A percentile compares a stretch with the other conserved stretches of the same genome.
These are phyloP conservation scores for Samia ricini DNA, from an alignment of 1,140 invertebrate genomes.

Conservation along the genomic window DNA sequence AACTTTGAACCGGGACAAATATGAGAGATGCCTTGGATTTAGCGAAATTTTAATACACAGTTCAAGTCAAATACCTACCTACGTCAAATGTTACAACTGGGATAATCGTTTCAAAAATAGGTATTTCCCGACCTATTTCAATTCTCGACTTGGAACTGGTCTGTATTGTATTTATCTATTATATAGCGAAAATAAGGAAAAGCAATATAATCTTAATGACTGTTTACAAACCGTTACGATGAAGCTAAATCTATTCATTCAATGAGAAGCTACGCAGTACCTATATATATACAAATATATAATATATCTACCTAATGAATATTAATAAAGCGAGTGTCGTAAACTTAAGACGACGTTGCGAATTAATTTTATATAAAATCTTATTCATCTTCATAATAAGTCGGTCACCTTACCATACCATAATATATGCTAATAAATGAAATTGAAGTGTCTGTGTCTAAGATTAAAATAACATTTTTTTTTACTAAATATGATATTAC, in stretches of 20 bases:
- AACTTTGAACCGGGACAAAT: no score
- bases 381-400: background rate
- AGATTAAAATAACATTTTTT: no score
- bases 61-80: no score
- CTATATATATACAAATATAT: background rate
- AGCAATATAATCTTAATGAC: conserved; percentile 25
- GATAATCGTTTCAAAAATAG: no score
- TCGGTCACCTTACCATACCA: no score
- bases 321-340: conserved; percentile 19
- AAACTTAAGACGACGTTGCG: conserved; percentile 2
- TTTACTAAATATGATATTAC: no score
- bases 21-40: no score
- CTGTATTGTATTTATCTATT: background rate
- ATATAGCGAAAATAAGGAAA: conserved; percentile 13
- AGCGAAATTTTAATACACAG: no score
- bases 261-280: background rate
- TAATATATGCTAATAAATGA: no score
- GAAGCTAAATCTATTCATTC: conserved; percentile 8
- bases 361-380: background rate
- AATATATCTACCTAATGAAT: conserved; percentile 11
- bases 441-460: no score
- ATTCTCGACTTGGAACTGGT: background rate
- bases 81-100: no score
- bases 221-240: conserved; percentile 28
- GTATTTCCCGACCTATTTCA: no score